Conservation (phyloP, 2,113 vertebrate genomes). For the Noturus placidus region DNA sequence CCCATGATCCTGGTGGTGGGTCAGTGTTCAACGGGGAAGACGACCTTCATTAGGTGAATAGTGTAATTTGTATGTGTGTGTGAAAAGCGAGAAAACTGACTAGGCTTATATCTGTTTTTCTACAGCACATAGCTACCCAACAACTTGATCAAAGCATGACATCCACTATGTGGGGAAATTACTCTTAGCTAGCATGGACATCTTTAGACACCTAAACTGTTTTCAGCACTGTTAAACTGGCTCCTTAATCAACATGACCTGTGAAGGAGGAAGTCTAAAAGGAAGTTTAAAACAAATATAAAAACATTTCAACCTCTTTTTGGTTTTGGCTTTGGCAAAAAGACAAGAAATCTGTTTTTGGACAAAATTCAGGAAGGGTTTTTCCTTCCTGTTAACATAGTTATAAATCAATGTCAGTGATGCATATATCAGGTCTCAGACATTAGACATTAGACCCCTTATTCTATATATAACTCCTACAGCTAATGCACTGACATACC, state of each 20-base stretch:
- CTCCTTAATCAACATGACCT: background rate
- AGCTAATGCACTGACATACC: background rate
- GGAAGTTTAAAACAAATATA: no score
- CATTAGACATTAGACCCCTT: background rate
- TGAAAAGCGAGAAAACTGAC: conserved; percentile 65
- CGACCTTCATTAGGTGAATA: conserved; percentile 83
- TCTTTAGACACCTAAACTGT: background rate
- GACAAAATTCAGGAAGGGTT: background rate
- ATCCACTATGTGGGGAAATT: background rate
- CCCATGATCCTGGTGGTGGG: conserved; percentile 93
- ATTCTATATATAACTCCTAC: background rate
- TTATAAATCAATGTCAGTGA: background rate
- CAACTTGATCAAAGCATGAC: background rate
- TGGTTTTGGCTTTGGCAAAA: no score
- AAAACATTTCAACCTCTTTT: no score
- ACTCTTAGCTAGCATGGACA: background rate
- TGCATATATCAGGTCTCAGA: background rate
- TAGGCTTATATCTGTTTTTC: conserved; percentile 32
- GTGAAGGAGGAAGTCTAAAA: no score
- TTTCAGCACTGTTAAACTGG: background rate
- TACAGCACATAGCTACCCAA: background rate
- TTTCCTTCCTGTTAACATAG: background rate
- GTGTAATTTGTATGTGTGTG: conserved; percentile 41
- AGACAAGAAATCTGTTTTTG: no score
- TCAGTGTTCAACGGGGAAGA: conserved; percentile 92